Percentiles rank a stretch among this genome's conserved stretches.
Evolutionary conservation across 2,113 vertebrate species (phyloP).

Genomic region (Apodemus speciosus): DNA sequence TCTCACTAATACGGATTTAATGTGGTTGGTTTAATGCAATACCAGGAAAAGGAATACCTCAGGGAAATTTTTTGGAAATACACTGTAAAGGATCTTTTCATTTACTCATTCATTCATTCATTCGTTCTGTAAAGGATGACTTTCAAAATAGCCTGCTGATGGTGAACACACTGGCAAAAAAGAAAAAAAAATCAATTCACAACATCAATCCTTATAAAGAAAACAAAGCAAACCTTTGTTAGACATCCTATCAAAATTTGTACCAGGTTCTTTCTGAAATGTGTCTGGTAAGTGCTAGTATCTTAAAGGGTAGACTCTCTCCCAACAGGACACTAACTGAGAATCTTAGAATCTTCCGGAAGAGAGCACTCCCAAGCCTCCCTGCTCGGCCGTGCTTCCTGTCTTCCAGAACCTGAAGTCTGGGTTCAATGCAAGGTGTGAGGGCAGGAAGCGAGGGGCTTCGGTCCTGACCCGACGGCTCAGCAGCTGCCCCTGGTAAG

Average conservation of each 20-base stretch:
- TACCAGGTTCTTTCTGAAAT: constrained; percentile 73
- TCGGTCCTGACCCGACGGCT: constrained; percentile 25
- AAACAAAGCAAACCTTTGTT: constrained; percentile 51
- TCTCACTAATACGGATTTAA: constrained; percentile 62
- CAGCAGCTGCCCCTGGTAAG: neutral
- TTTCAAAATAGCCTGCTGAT: constrained; percentile 62
- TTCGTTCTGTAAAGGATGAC: constrained; percentile 46
- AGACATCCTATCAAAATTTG: constrained; percentile 60
- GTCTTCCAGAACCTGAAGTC: constrained; percentile 62
- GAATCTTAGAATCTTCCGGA: constrained; percentile 21
- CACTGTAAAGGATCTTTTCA: constrained; percentile 57
- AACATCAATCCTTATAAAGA: constrained; percentile 68
- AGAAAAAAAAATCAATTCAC: constrained; percentile 9
- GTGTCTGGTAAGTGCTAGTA: constrained; percentile 58
- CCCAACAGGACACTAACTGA: neutral
- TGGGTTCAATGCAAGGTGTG: constrained; percentile 55
- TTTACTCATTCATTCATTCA: neutral
- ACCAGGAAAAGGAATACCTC: constrained; percentile 61
- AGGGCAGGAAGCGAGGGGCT: neutral
- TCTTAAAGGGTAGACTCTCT: constrained; percentile 27
- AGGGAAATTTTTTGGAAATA: constrained; percentile 38
- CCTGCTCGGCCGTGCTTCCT: neutral
- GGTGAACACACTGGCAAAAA: constrained; percentile 64
- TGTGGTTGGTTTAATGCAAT: constrained; percentile 64
- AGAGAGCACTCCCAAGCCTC: constrained; percentile 15